Base-by-base conservation (phyloP, 2,888 invertebrate species). In the Spodoptera exigua region DNA sequence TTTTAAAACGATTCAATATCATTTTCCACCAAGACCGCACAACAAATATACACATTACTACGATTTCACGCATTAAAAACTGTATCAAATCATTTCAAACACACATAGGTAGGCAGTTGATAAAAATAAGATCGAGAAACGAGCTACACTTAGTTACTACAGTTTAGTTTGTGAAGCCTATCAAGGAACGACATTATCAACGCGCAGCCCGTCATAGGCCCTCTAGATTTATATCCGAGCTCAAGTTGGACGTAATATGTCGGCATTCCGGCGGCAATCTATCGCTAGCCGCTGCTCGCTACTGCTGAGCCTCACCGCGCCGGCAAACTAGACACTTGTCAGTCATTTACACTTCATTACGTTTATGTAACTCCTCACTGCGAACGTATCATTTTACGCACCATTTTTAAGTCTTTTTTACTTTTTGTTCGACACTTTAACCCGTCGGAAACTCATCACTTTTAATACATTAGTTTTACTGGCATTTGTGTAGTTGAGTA, bases 191-290 rank as follows among this genome's bases (percentile, higher is more conserved):
- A 61, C 49, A 55, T 49, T 54, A 51, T 61, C 61, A 51, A 37
- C 47, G 16, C 5, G 12, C 17, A 36, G 17, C 18, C 55, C 56
- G 48, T 48, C 64, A 55, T 57, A 49, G 56, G 32, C 44, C 47
- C 39, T 66, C 49, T 48, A 66, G 73, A 60, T 72, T 49, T 46
- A 39, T 72, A 72, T 72, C 73, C 58, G 1, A 53, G 66, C 66
- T 27, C 47, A 34, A 34, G 56, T 63, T 44, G 18, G 45, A 66
- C 58, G 57, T 65, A 49, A 67, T 66, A 51, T n/a, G 72, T 52
- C 67, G 37, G 37, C 67, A 71, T 66, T 66, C 71, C 71, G 34
- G 44, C 34, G 59, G 10, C 71, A 32, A 66, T 66, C 60, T 52
- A 52, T 66, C 59, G 51, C 16, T 10, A 17, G 43, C 11, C 18